Evolutionary conservation across 2,888 invertebrate genomes (phyloP).

Genomic region (Rhagonycha lutea): DNA sequence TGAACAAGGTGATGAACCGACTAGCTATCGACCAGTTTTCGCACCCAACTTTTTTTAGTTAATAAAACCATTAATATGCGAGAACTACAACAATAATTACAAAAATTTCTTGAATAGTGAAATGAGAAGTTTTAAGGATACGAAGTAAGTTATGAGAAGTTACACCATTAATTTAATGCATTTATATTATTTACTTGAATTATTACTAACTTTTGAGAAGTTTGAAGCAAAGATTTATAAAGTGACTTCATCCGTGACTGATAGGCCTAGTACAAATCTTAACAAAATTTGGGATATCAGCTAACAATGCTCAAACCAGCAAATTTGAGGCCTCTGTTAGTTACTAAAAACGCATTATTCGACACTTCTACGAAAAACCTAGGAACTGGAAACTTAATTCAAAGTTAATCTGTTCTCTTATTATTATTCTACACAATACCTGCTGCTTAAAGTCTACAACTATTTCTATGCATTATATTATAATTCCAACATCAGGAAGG

Average conservation of each 20-base stretch:
- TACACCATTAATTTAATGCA: background rate
- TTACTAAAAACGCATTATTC: background rate
- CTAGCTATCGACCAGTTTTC: too few species aligned
- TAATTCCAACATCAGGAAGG: background rate
- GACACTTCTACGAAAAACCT: background rate
- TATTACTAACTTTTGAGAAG: background rate
- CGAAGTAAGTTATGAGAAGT: background rate
- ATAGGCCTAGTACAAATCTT: background rate
- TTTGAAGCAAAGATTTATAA: background rate
- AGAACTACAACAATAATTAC: background rate
- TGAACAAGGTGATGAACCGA: too few species aligned
- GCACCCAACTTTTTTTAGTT: too few species aligned
- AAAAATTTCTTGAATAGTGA: background rate
- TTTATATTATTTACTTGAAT: background rate
- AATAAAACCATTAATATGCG: background rate
- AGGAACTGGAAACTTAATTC: background rate
- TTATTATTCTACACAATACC: background rate
- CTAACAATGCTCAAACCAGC: background rate
- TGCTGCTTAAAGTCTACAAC: background rate
- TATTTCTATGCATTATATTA: background rate
- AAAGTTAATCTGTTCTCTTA: background rate
- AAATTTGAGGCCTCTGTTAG: background rate
- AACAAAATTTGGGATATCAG: background rate
- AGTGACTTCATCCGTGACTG: background rate
- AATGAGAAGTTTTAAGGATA: background rate